Base-by-base conservation (phyloP, 1,140 invertebrate species). In the Laodelphax striatellus region DNA sequence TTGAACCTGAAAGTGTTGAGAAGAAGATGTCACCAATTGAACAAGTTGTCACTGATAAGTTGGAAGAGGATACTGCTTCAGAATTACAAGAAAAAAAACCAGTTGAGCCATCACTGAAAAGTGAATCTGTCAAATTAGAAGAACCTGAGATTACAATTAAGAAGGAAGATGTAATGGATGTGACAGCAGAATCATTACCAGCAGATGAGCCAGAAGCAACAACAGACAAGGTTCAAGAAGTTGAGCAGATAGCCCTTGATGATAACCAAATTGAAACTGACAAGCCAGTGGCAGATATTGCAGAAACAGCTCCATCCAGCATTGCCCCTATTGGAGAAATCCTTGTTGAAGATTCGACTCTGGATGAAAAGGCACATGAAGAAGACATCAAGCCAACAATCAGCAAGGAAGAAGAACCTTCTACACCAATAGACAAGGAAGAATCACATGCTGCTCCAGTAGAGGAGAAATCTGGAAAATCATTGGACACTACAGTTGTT, bases 41-140 rank as follows among this genome's bases (percentile, higher is more conserved):
- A n/a, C n/a, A n/a, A n/a, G n/a, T n/a, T n/a, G n/a, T n/a, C n/a
- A n/a, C n/a, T n/a, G n/a, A n/a, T n/a, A n/a, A n/a, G n/a, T n/a
- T n/a, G n/a, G n/a, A n/a, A n/a, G n/a, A n/a, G n/a, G n/a, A n/a
- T n/a, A n/a, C n/a, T n/a, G n/a, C n/a, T n/a, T n/a, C n/a, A n/a
- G n/a, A n/a, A n/a, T n/a, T n/a, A n/a, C 24, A 16, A 50, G 58
- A 60, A 57, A 57, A 56, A 56, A 55, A 56, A 55, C 2, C 8
- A 62, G 38, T 16, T 19, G 31, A 24, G 4, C 19, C 24, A 28
- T 28, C 24, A 28, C 24, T 8, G 16, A 19, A 14, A 59, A 13
- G 28, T 38, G 54, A 46, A 44, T 41, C 19, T 31, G 22, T 34
- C 14, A 44, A 43, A 17, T 24, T 24, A 43, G 46, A 54, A 53